phyloP scores from a whole-genome alignment of 2,797 vertebrate species.

The Schizopygopsis malacanthus region DNA sequence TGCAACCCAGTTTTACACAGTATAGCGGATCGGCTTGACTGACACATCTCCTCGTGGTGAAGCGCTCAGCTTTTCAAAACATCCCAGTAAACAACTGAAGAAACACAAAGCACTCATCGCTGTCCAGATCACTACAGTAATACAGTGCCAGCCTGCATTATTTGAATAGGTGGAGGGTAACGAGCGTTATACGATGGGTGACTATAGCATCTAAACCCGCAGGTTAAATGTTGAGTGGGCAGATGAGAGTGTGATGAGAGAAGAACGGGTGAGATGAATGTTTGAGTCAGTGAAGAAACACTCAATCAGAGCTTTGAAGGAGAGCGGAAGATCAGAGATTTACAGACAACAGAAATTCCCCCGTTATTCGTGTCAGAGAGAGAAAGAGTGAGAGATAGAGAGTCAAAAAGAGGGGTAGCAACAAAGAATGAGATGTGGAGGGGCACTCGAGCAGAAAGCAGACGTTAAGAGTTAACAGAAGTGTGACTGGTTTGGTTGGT shows the following conservation, averaged over 20 bases:
- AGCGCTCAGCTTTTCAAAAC: not conserved
- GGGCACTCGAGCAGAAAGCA: constrained; percentile 57
- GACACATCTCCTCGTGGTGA: not conserved
- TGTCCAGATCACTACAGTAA: not conserved
- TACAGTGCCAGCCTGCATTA: not conserved
- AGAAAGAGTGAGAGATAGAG: constrained; percentile 65
- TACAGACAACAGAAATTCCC: constrained; percentile 71
- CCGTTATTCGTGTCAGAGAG: constrained; percentile 78
- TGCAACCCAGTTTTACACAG: not conserved
- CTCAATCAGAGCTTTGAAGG: constrained; percentile 36
- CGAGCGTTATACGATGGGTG: constrained; percentile 8
- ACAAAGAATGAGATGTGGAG: constrained; percentile 15
- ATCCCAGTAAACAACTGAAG: not conserved
- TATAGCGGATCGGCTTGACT: not conserved
- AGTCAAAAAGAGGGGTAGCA: constrained; percentile 37
- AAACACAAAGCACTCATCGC: not conserved
- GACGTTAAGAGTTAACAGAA: constrained; percentile 69
- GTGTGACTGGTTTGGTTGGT: constrained; percentile 59
- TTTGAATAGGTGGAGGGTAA: not conserved
- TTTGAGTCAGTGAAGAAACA: constrained; percentile 57
- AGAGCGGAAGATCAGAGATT: constrained; percentile 62
- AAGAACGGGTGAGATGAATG: constrained; percentile 22
- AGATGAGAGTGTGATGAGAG: constrained; percentile 37
- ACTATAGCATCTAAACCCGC: constrained; percentile 49
- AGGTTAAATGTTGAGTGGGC: constrained; percentile 39